Base-by-base conservation (phyloP, 2,113 vertebrate species). In the Corynorhinus townsendii region DNA sequence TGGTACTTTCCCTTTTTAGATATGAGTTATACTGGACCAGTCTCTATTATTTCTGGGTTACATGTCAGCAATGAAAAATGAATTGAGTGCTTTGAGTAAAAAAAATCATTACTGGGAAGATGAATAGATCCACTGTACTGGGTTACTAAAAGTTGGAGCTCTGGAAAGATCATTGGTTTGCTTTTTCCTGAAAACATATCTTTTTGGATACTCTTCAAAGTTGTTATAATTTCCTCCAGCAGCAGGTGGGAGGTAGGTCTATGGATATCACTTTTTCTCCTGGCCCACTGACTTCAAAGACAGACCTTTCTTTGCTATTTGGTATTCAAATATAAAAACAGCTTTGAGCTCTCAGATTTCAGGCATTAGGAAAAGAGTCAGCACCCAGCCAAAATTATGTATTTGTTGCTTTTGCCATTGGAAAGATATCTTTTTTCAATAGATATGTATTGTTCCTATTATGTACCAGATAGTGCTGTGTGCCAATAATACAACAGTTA, bases 11-110 rank as follows among this genome's bases (percentile, higher is more conserved):
- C 71, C 72, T 80, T 97, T 93, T 96, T 49, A 83, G 90, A 91
- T 92, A 83, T 96, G 92, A 96, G 69, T 96, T 97, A 94, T 84
- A 94, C 59, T 93, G 95, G 38, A 93, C 86, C 49, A 9, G 90
- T 72, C 68, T 95, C 93, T 97, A 93, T 97, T 97, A 97, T 97
- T 97, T 97, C 96, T 97, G 96, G 90, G 95, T 96, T 97, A 89
- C 64, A 84, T 97, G 92, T 96, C 95, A 97, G 90, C 22, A 4
- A 73, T 90, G 64, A 92, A 94, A 97, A 97, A 95, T 94, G 89
- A 96, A 97, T 94, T 93, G 95, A 95, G 64, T 86, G 81, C 90
- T 94, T 96, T 97, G 95, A 96, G 80, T 52, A 85, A 64, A 75
- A 77, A 33, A 93, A 93, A 77, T 84, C 82, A 92, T 92, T 89